Percentiles rank a stretch among this genome's conserved stretches.
Evolutionary conservation across 2,113 vertebrate genomes (phyloP).

Genomic region (Brevimyrus niger): DNA sequence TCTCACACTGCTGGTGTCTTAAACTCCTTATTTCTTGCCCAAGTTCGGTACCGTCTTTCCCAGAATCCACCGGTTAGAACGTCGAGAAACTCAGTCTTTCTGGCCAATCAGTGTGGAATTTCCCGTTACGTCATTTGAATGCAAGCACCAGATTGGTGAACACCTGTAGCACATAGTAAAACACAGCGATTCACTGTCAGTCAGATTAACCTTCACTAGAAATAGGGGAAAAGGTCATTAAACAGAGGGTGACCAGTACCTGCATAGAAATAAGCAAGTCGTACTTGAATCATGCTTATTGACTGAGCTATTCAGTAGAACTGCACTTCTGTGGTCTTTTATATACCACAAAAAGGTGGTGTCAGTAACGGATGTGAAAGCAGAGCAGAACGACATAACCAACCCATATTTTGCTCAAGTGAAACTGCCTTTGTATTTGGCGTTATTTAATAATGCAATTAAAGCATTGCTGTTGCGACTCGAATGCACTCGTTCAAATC

Average conservation of each 20-base stretch:
- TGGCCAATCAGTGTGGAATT: background rate
- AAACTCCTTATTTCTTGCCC: background rate
- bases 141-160: conserved; percentile 32
- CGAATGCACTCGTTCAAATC: background rate
- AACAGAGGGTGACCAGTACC: background rate
- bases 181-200: background rate
- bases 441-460: background rate
- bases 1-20: background rate
- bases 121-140: conserved; percentile 29
- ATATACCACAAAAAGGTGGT: background rate
- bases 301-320: background rate
- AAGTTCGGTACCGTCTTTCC: conserved; percentile 15
- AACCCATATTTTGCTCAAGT: background rate
- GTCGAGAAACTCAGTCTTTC: conserved; percentile 23
- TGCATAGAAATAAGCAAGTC: background rate
- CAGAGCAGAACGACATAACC: background rate
- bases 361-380: background rate
- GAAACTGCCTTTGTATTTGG: background rate
- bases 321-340: background rate
- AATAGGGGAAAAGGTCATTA: background rate
- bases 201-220: background rate
- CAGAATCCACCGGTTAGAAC: conserved; percentile 25
- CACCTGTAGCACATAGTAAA: background rate
- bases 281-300: background rate
- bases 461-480: background rate